Evolutionary conservation across 2,113 vertebrate species (phyloP).

Genomic region (Emydura subglobosa): DNA sequence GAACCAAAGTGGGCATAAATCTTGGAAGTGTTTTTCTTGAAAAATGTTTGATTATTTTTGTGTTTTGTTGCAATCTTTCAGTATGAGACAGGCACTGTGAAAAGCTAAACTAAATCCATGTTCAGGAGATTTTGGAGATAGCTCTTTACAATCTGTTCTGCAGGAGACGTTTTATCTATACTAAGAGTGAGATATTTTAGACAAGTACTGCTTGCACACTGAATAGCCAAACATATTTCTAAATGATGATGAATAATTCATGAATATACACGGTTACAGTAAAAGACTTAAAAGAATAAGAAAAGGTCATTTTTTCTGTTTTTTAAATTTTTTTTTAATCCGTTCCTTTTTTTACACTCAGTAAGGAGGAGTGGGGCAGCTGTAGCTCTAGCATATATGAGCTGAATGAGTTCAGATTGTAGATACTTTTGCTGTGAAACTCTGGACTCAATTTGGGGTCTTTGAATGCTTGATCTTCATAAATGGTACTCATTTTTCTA

Average conservation of each 20-base stretch:
- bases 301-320: background rate
- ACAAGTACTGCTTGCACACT: background rate
- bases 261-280: background rate
- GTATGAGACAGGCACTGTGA: background rate
- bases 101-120: background rate
- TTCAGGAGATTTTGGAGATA: background rate
- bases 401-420: background rate
- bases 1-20: background rate
- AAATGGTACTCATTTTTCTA: background rate
- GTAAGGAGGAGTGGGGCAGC: background rate
- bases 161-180: background rate
- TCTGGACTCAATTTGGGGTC: background rate
- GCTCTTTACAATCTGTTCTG: background rate
- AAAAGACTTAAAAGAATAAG: background rate
- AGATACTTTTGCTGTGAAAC: background rate
- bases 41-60: background rate
- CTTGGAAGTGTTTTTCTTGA: background rate
- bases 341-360: background rate
- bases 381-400: background rate
- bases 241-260: constrained; percentile 21
- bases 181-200: background rate
- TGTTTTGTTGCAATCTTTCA: background rate
- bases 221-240: background rate
- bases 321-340: background rate
- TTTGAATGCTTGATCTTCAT: background rate